Evolutionary conservation across 2,797 vertebrate genomes (phyloP).

Genomic region (Schizopygopsis pylzovi): DNA sequence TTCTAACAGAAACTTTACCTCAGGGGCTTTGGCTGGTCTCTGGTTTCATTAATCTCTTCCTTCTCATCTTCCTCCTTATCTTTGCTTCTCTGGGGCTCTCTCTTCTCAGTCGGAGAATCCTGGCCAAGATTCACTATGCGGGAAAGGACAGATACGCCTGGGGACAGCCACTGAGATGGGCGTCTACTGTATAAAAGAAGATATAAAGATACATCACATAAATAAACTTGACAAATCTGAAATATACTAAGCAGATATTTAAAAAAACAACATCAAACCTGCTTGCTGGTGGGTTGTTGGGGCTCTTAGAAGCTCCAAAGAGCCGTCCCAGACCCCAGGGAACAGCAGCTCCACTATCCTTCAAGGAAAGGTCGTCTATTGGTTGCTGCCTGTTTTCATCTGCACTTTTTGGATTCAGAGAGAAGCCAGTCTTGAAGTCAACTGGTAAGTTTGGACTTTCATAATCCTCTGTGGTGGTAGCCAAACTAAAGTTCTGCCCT

Average conservation of each 20-base stretch:
- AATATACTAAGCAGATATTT: neutral
- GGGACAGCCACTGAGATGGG: slow-evolving; percentile 92
- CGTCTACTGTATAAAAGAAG: slow-evolving; percentile 73
- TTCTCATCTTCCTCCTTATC: slow-evolving; percentile 61
- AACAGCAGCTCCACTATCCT: slow-evolving; percentile 60
- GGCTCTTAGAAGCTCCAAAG: slow-evolving; percentile 75
- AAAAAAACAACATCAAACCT: slow-evolving; percentile 66
- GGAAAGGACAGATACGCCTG: slow-evolving; percentile 77
- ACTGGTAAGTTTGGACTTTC: slow-evolving; percentile 40
- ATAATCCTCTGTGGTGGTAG: slow-evolving; percentile 52
- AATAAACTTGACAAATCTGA: neutral
- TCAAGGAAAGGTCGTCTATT: slow-evolving; percentile 64
- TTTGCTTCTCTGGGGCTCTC: slow-evolving; percentile 54
- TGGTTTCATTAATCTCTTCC: slow-evolving; percentile 61
- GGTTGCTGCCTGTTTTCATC: slow-evolving; percentile 51
- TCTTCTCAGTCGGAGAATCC: slow-evolving; percentile 64
- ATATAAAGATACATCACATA: neutral
- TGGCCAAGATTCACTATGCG: slow-evolving; percentile 77
- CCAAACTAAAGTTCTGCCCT: slow-evolving; percentile 77
- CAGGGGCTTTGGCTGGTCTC: slow-evolving; percentile 71
- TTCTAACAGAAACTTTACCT: slow-evolving; percentile 68
- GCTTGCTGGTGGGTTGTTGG: slow-evolving; percentile 62
- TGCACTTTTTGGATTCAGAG: slow-evolving; percentile 42
- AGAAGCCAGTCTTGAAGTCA: slow-evolving; percentile 54
- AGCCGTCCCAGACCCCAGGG: slow-evolving; percentile 74